Evolutionary conservation across 2,888 invertebrate genomes (phyloP).

Genomic region (Craniophora ligustri): DNA sequence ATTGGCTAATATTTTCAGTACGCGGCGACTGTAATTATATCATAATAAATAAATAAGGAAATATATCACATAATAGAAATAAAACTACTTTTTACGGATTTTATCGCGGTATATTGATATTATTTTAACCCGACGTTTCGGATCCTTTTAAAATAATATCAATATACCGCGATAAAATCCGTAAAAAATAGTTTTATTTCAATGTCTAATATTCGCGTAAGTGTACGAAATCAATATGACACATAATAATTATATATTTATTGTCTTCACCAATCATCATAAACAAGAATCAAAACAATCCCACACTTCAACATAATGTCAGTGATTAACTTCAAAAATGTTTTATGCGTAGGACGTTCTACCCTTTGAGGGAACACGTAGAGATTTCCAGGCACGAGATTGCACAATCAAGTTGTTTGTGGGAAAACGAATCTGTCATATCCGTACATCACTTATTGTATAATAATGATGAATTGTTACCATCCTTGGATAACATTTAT

Average conservation of each 20-base stretch:
- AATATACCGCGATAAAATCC: too few relatives aligned
- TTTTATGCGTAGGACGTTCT: constrained; percentile 37
- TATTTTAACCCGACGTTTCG: too few relatives aligned
- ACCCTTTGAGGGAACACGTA: constrained; percentile 31
- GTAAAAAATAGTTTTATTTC: too few relatives aligned
- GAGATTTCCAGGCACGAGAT: constrained; percentile 19
- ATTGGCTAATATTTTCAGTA: too few relatives aligned
- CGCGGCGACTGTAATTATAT: too few relatives aligned
- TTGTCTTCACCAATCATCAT: neutral
- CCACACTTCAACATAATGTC: constrained; percentile 1
- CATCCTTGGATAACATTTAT: neutral
- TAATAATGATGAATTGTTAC: constrained; percentile 32
- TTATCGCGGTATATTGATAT: too few relatives aligned
- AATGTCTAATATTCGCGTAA: too few relatives aligned
- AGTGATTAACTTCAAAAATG: constrained; percentile 40
- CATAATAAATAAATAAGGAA: too few relatives aligned
- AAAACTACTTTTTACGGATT: too few relatives aligned
- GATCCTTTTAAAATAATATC: too few relatives aligned
- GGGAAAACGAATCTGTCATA: constrained; percentile 41
- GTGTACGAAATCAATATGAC: neutral
- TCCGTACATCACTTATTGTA: constrained; percentile 29
- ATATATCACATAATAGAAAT: too few relatives aligned
- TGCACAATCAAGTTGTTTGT: constrained; percentile 43
- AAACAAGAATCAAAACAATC: neutral
- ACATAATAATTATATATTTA: neutral